Evolutionary conservation across 2,113 vertebrate genomes (phyloP).

Genomic region (Pachypanchax playfairii): DNA sequence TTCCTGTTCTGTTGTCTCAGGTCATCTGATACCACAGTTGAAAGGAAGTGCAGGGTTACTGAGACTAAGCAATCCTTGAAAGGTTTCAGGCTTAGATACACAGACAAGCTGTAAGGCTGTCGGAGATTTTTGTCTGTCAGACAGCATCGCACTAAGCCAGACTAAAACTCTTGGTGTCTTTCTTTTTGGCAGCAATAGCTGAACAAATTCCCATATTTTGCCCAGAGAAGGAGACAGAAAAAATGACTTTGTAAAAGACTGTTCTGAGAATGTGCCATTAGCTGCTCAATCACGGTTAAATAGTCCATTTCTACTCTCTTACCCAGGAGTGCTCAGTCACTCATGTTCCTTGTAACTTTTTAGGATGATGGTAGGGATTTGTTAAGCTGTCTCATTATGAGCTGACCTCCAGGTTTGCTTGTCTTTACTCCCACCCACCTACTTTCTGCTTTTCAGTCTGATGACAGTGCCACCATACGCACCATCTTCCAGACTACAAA

Average conservation of each 20-base stretch:
- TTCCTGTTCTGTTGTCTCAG: slow-evolving; percentile 75
- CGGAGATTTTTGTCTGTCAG: slow-evolving; percentile 37
- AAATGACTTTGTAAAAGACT: slow-evolving; percentile 19
- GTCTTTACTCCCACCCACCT: background rate
- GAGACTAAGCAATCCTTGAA: slow-evolving; percentile 75
- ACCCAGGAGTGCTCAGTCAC: slow-evolving; percentile 23
- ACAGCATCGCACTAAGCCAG: slow-evolving; percentile 28
- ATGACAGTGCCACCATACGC: slow-evolving; percentile 55
- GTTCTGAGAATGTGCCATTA: slow-evolving; percentile 9
- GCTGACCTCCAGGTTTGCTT: slow-evolving; percentile 34
- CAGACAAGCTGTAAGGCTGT: slow-evolving; percentile 14
- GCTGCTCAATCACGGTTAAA: slow-evolving; percentile 5
- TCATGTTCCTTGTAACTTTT: slow-evolving; percentile 30
- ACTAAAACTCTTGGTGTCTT: slow-evolving; percentile 23
- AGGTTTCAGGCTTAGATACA: slow-evolving; percentile 76
- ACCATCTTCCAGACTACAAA: slow-evolving; percentile 64
- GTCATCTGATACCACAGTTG: slow-evolving; percentile 76
- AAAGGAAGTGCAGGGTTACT: slow-evolving; percentile 72
- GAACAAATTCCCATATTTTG: slow-evolving; percentile 43
- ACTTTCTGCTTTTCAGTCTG: slow-evolving; percentile 42
- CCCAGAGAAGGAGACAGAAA: slow-evolving; percentile 18
- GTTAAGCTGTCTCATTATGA: slow-evolving; percentile 39
- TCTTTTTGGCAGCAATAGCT: slow-evolving; percentile 35
- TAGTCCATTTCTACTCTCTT: background rate
- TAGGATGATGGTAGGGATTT: slow-evolving; percentile 52